Conservation (phyloP, 2,797 vertebrate species). For the Lithobates pipiens region DNA sequence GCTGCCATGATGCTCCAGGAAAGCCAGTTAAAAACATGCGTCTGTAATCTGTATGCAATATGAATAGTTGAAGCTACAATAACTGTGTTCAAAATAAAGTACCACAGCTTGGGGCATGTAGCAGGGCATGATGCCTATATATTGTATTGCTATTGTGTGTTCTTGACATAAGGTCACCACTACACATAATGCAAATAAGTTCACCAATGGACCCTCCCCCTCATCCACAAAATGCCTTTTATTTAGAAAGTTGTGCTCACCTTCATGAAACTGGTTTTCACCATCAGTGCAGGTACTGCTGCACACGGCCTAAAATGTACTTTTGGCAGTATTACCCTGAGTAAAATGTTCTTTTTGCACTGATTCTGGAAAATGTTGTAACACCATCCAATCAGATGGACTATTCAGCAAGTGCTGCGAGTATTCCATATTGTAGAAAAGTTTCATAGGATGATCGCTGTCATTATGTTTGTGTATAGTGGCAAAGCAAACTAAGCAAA, state of each 20-base stretch:
- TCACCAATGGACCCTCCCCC: background rate
- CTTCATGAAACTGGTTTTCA: background rate
- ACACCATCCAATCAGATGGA: background rate
- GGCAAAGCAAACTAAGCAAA: background rate
- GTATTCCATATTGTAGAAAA: background rate
- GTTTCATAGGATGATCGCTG: background rate
- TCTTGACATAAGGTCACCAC: background rate
- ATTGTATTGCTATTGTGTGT: background rate
- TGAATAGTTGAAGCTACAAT: background rate
- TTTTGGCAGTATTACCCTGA: no score
- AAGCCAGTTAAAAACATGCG: background rate
- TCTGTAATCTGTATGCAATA: background rate
- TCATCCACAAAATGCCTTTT: background rate
- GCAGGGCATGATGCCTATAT: background rate
- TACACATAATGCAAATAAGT: background rate
- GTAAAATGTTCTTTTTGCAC: background rate
- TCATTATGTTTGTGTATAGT: background rate
- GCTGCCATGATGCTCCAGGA: background rate
- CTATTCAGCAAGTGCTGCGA: constrained; percentile 3
- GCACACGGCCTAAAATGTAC: no score
- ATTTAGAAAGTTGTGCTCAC: background rate
- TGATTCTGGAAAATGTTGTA: background rate
- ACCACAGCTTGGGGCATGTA: background rate
- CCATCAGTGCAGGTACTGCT: no score
- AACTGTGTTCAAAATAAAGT: background rate